phyloP scores from a whole-genome alignment of 92 coral and sea anemone species.

The Zoanthus sociatus region DNA sequence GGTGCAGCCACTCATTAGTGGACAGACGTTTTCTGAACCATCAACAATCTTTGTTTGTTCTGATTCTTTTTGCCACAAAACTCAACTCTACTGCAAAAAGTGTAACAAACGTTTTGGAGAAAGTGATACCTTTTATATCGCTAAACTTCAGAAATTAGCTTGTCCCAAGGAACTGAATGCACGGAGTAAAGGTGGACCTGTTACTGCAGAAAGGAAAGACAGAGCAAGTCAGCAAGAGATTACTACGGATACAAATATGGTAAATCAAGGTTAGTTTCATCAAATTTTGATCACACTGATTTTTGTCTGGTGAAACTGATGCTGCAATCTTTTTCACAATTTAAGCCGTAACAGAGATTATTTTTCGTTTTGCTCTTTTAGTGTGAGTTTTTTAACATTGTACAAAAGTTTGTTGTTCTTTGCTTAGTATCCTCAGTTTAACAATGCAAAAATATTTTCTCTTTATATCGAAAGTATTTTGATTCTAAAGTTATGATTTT shows the following conservation, averaged over 20 bases:
- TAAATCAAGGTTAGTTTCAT: not conserved
- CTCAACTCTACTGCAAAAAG: constrained; percentile 36
- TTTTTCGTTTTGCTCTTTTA: not conserved
- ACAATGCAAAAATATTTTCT: no score
- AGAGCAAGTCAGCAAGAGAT: constrained; percentile 13
- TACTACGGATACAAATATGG: not conserved
- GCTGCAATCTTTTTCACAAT: no score
- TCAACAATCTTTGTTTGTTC: constrained; percentile 81
- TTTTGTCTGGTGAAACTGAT: not conserved
- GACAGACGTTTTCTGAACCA: constrained; percentile 52
- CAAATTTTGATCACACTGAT: not conserved
- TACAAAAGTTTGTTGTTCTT: no score
- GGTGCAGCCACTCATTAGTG: constrained; percentile 49
- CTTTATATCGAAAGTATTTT: no score
- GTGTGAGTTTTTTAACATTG: no score
- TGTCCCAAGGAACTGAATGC: constrained; percentile 78
- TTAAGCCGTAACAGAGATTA: not conserved
- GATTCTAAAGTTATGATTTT: no score
- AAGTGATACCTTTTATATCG: constrained; percentile 59
- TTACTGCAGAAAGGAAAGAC: constrained; percentile 13
- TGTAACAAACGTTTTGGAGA: constrained; percentile 32
- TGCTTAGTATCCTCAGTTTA: no score
- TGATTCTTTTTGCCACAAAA: constrained; percentile 52
- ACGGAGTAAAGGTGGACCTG: constrained; percentile 36
- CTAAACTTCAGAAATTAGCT: constrained; percentile 57